Conservation (phyloP, 2,797 vertebrate genomes). For the Craterocephalus amniculus region DNA sequence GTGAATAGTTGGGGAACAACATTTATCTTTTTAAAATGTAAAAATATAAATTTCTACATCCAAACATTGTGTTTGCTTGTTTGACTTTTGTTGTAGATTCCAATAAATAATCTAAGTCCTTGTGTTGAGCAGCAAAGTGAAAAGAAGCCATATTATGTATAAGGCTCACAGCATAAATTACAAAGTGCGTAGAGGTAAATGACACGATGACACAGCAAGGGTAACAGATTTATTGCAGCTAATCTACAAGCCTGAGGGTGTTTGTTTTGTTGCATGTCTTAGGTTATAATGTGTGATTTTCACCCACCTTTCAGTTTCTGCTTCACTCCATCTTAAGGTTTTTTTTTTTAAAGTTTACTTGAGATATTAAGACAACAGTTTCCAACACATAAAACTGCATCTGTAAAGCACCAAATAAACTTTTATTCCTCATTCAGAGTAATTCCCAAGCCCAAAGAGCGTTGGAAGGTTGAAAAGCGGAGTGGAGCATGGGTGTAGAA, state of each 20-base stretch:
- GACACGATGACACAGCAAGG: constrained; percentile 57
- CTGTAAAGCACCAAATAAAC: constrained; percentile 64
- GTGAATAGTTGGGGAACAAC: background rate
- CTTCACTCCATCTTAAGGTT: constrained; percentile 46
- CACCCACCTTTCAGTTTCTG: constrained; percentile 30
- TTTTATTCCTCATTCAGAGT: constrained; percentile 71
- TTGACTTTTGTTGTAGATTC: constrained; percentile 8
- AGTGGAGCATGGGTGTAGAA: constrained; percentile 63
- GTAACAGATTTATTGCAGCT: constrained; percentile 67
- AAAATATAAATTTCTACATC: background rate
- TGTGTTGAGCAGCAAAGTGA: constrained; percentile 48
- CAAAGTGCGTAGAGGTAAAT: constrained; percentile 60
- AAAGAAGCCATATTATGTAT: constrained; percentile 51
- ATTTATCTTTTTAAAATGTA: constrained; percentile 3
- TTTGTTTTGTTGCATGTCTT: constrained; percentile 15
- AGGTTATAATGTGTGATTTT: constrained; percentile 41
- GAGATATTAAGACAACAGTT: constrained; percentile 34
- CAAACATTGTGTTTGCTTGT: constrained; percentile 21
- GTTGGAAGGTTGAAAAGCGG: constrained; percentile 54
- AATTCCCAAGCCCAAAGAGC: constrained; percentile 66
- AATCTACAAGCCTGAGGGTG: constrained; percentile 40
- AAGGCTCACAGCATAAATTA: constrained; percentile 64
- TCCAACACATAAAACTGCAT: constrained; percentile 61
- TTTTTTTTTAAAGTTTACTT: constrained; percentile 48
- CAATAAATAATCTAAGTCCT: constrained; percentile 35